Evolutionary conservation across 2,888 invertebrate species (phyloP), one percentile per base, ranked within the genome.

Genomic region (Elysia crispata): DNA sequence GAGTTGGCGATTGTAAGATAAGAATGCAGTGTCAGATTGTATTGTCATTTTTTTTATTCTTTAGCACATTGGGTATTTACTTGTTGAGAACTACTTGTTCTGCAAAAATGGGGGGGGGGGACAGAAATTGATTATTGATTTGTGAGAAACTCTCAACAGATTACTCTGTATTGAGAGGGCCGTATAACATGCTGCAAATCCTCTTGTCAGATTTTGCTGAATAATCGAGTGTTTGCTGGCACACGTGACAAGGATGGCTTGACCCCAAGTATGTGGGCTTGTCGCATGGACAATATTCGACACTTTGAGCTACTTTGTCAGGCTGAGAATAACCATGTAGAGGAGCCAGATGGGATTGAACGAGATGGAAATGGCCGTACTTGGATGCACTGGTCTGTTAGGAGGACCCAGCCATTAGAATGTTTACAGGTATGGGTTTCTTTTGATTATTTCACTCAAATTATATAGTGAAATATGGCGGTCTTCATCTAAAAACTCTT

Each of bases 251-350:
- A 89, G 76, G 92, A 92, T 81, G 91, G 91, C 5, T 83, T 92
- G 81, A 87, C 92, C 0, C 90, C 92, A 0, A 87, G 89, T 79
- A 92, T 92, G 92, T 92, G 92, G 92, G 91, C 92, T 0, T 92
- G 92, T 85, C 88, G 91, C 30, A 84, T 92, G 79, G 92, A 92
- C 85, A 88, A 91, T 83, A 89, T 91, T 30, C 86, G 90, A 69
- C 92, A 92, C 83, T 91, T 92, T 83, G 89, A 90, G 81, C 82
- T 90, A 75, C 84, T 91, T 60, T 87, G 86, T 78, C 81, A 82
- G 50, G 83, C 86, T 5, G 86, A 86, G n/a, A 87, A 87, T 74
- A 85, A 83, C 77, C 86, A 85, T 76, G 84, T 86, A 11, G 87
- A 86, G 8, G 90, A 89, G 73, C 84, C 77, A 23, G 89, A 89